Percentiles rank a stretch among this genome's conserved stretches.
Evolutionary conservation across 2,888 invertebrate species (phyloP).

Genomic region (Dicyrtoma fusca): DNA sequence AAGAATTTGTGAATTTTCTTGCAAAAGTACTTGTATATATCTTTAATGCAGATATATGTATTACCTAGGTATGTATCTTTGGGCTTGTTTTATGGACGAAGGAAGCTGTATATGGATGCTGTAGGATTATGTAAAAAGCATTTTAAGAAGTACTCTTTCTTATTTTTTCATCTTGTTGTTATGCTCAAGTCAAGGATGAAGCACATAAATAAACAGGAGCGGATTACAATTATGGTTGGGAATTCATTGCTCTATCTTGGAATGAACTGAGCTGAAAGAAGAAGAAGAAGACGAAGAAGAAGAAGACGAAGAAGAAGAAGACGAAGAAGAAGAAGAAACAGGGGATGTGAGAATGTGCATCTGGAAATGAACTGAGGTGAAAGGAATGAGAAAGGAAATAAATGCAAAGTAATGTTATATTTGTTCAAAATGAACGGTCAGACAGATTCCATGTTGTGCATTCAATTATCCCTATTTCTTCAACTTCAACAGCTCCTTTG

Average conservation of each 20-base stretch:
- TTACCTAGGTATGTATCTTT: no score
- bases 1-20: no score
- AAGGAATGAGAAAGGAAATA: conserved; percentile 24
- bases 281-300: neutral
- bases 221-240: neutral
- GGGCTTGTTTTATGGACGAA: no score
- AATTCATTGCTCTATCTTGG: neutral
- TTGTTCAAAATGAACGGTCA: conserved; percentile 35
- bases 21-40: no score
- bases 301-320: neutral
- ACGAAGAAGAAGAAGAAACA: neutral
- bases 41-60: no score
- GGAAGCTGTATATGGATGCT: no score
- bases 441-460: conserved; percentile 9
- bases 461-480: neutral
- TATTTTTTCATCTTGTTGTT: neutral
- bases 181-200: neutral
- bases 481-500: no score
- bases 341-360: conserved; percentile 3
- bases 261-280: conserved; percentile 4
- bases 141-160: no score
- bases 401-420: conserved; percentile 41
- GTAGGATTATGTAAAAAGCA: no score
- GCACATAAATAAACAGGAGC: neutral
- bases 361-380: conserved; percentile 26